Conservation (phyloP, 2,113 vertebrate genomes). For the Empidonax traillii region DNA sequence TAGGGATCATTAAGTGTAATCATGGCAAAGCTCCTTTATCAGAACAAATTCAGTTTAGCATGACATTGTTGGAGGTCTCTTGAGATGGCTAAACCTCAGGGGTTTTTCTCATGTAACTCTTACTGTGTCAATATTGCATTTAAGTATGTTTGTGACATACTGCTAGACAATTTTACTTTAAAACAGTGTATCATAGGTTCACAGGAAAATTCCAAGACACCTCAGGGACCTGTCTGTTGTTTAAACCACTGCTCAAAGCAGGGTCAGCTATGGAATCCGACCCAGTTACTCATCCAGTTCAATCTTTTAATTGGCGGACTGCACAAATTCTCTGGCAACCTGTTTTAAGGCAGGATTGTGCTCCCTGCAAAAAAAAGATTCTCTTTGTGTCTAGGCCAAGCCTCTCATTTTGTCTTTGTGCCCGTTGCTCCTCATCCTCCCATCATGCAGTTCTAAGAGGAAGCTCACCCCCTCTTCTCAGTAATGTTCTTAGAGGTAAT, state of each 20-base stretch:
- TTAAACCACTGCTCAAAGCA: not conserved
- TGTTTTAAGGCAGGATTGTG: not conserved
- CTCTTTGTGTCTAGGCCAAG: not conserved
- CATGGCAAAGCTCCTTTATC: slow-evolving; percentile 18
- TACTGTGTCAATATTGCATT: not conserved
- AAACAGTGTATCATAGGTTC: not conserved
- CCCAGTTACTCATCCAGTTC: not conserved
- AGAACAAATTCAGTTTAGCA: slow-evolving; percentile 27
- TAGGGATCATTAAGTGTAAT: slow-evolving; percentile 48
- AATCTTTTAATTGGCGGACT: not conserved
- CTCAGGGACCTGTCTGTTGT: not conserved
- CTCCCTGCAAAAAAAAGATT: not conserved
- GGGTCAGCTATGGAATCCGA: not conserved
- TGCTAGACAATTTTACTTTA: not conserved
- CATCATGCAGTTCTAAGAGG: not conserved
- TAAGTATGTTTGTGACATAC: not conserved
- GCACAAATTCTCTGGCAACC: not conserved
- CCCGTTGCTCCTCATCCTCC: not conserved
- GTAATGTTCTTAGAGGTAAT: rapidly evolving
- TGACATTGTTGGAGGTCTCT: slow-evolving; percentile 25
- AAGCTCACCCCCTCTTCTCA: not conserved
- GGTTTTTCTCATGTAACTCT: not conserved
- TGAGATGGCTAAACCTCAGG: slow-evolving; percentile 13
- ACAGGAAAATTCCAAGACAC: not conserved
- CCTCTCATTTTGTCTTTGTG: not conserved